Percentiles rank a stretch among this genome's conserved stretches.
Evolutionary conservation across 1,140 invertebrate genomes (phyloP).

Genomic region (Ruditapes philippinarum): DNA sequence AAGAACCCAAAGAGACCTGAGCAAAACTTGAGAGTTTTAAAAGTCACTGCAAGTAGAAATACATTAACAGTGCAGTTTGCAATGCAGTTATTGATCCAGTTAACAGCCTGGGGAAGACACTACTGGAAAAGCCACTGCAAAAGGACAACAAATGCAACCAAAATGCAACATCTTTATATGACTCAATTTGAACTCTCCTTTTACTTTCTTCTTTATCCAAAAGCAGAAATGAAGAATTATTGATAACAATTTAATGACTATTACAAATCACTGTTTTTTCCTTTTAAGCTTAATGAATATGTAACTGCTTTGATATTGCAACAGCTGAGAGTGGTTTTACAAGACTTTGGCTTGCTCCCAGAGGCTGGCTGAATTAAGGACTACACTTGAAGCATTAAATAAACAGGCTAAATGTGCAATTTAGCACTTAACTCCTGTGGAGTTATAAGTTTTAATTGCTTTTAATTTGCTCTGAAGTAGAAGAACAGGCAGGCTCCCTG

Average conservation of each 20-base stretch:
- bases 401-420: slow-evolving; percentile 15
- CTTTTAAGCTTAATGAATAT: neutral
- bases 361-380: neutral
- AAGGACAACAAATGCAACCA: neutral
- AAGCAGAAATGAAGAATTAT: neutral
- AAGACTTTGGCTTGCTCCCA: neutral
- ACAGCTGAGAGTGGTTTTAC: slow-evolving; percentile 19
- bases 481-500: slow-evolving; percentile 27
- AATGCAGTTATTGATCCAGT: slow-evolving; percentile 46
- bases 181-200: slow-evolving; percentile 21
- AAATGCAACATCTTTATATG: neutral
- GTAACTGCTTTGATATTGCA: neutral
- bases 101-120: slow-evolving; percentile 25
- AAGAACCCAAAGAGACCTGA: neutral
- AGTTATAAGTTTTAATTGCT: slow-evolving; percentile 60
- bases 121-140: slow-evolving; percentile 59
- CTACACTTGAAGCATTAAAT: slow-evolving; percentile 17
- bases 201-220: slow-evolving; percentile 7
- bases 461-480: slow-evolving; percentile 46
- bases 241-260: slow-evolving; percentile 32
- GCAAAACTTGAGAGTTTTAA: neutral
- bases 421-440: slow-evolving; percentile 32
- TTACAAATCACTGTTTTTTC: neutral
- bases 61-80: neutral
- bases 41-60: neutral